These are phyloP conservation scores for Tholera decimalis DNA, from an alignment of 2,888 invertebrate genomes.

Conservation along the genomic window DNA sequence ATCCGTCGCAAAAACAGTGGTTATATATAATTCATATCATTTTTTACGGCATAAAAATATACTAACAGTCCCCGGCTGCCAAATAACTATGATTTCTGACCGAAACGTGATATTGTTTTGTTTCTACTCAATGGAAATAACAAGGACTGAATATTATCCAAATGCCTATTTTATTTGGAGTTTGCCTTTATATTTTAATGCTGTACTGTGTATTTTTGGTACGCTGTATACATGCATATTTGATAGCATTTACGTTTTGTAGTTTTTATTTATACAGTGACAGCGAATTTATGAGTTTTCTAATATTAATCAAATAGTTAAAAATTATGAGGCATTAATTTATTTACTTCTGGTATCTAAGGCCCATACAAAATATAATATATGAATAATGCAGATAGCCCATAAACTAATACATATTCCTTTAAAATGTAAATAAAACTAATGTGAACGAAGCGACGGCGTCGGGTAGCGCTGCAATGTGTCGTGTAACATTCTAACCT, in stretches of 20 bases:
- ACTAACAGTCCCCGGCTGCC: slow-evolving; percentile 19
- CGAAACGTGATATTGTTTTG: slow-evolving; percentile 56
- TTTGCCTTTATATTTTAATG: slow-evolving; percentile 26
- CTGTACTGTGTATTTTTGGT: slow-evolving; percentile 1
- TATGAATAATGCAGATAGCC: too few species aligned
- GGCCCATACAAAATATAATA: too few species aligned
- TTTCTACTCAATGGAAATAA: slow-evolving; percentile 47
- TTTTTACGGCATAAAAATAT: slow-evolving; percentile 46
- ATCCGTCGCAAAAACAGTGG: slow-evolving; percentile 15
- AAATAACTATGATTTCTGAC: slow-evolving; percentile 61
- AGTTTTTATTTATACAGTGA: background rate
- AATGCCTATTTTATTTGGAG: slow-evolving; percentile 46
- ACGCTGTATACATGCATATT: background rate
- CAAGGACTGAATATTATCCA: slow-evolving; percentile 45
- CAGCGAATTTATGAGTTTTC: too few species aligned
- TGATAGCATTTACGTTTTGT: background rate
- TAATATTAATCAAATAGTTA: too few species aligned
- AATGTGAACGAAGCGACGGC: too few species aligned
- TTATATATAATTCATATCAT: slow-evolving; percentile 38
- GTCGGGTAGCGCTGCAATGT: too few species aligned
- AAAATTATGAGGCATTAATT: too few species aligned
- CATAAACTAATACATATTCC: too few species aligned
- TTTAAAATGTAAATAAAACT: too few species aligned
- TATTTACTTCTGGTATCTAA: too few species aligned
- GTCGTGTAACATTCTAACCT: too few species aligned